These are phyloP conservation scores for Montipora capricornis DNA, from an alignment of 64 coral and sea anemone species.

Conservation along the genomic window DNA sequence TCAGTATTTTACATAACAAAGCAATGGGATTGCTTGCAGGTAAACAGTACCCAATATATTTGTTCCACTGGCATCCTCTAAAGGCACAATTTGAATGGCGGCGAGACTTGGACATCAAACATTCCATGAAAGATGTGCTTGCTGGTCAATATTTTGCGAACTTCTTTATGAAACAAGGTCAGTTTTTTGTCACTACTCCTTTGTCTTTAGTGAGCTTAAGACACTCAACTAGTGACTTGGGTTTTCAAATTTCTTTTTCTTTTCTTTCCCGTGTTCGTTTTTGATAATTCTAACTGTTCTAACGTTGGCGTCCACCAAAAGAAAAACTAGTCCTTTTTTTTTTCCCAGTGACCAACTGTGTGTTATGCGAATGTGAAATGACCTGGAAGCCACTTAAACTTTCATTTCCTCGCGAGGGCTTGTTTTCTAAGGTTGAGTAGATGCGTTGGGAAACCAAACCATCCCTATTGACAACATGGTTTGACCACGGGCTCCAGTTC, in stretches of 20 bases:
- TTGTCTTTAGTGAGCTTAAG: background rate
- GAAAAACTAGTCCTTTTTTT: too few relatives aligned
- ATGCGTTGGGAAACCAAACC: too few relatives aligned
- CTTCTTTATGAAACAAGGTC: constrained; percentile 30
- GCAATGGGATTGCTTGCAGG: background rate
- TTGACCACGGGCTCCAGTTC: too few relatives aligned
- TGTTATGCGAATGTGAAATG: too few relatives aligned
- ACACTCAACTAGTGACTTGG: background rate
- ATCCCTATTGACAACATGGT: too few relatives aligned
- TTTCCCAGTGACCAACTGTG: too few relatives aligned
- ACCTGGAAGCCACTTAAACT: too few relatives aligned
- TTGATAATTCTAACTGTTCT: too few relatives aligned
- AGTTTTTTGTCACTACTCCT: background rate
- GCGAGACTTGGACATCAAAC: constrained; percentile 4
- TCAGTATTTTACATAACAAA: background rate
- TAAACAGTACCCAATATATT: constrained; percentile 50
- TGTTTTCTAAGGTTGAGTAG: background rate
- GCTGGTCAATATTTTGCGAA: constrained; percentile 45
- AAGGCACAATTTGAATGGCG: constrained; percentile 62
- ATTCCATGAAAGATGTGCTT: background rate
- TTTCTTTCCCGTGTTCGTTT: too few relatives aligned
- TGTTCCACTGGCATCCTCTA: constrained; percentile 70
- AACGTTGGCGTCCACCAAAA: too few relatives aligned
- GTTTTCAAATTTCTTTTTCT: too few relatives aligned
- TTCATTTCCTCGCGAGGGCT: too few relatives aligned